These are phyloP conservation scores for Plagodis pulveraria DNA, from an alignment of 2,888 invertebrate species.

Conservation along the genomic window DNA sequence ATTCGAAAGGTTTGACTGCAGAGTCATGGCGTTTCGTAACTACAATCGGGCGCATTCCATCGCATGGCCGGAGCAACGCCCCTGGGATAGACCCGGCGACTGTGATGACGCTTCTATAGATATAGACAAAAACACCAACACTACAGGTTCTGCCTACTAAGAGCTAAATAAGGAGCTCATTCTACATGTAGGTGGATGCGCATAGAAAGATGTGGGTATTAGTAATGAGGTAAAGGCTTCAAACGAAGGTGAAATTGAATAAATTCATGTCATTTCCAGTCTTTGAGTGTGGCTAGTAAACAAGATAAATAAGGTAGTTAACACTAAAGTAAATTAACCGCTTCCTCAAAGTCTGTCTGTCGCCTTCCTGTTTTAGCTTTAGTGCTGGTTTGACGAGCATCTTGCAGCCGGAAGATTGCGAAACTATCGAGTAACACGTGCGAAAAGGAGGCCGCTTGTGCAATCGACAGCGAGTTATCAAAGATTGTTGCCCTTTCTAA, in stretches of 20 bases:
- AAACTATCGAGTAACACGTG: slow-evolving; percentile 71
- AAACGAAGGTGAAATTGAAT: slow-evolving; percentile 44
- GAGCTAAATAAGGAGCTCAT: slow-evolving; percentile 24
- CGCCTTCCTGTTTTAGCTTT: slow-evolving; percentile 38
- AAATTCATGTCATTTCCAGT: slow-evolving; percentile 11
- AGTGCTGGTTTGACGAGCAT: slow-evolving; percentile 38
- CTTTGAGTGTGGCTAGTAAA: slow-evolving; percentile 4
- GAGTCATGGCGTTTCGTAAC: slow-evolving; percentile 80
- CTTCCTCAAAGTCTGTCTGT: slow-evolving; percentile 30
- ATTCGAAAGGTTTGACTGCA: slow-evolving; percentile 64
- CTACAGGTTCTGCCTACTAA: slow-evolving; percentile 42
- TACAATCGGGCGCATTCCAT: slow-evolving; percentile 78
- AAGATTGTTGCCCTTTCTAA: slow-evolving; percentile 74
- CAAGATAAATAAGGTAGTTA: slow-evolving; percentile 12
- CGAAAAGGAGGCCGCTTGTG: slow-evolving; percentile 72
- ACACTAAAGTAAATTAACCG: slow-evolving; percentile 33
- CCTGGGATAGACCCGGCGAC: slow-evolving; percentile 60
- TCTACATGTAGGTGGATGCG: slow-evolving; percentile 40
- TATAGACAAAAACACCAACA: slow-evolving; percentile 35
- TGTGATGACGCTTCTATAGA: slow-evolving; percentile 33
- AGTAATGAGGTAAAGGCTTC: slow-evolving; percentile 52
- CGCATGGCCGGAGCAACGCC: slow-evolving; percentile 73
- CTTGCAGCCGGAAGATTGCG: slow-evolving; percentile 64
- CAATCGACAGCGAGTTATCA: slow-evolving; percentile 68
- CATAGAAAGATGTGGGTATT: slow-evolving; percentile 45